Conservation (phyloP, 2,888 invertebrate genomes). For the Caenorhabditis auriculariae region DNA sequence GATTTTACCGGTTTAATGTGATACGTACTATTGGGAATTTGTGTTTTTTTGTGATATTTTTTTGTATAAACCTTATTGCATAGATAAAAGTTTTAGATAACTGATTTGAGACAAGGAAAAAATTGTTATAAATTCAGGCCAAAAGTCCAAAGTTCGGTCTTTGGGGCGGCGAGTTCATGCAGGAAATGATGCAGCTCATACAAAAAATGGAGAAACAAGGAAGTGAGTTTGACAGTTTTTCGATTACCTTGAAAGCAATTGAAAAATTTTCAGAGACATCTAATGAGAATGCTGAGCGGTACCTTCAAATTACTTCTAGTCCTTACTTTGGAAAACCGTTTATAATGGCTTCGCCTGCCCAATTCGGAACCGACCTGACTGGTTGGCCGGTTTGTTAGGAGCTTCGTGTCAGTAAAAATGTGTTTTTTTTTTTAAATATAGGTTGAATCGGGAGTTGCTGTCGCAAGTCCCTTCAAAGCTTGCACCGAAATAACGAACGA, state of each 20-base stretch:
- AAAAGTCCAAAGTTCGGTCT: slow-evolving; percentile 82
- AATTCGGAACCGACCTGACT: slow-evolving; percentile 64
- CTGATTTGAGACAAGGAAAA: neutral
- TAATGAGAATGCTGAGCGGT: slow-evolving; percentile 64
- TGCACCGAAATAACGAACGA: slow-evolving; percentile 71
- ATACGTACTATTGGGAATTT: too few species aligned
- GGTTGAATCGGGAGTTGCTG: slow-evolving; percentile 72
- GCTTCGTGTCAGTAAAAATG: neutral
- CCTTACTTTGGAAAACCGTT: slow-evolving; percentile 66
- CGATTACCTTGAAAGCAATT: neutral
- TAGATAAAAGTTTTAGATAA: too few species aligned
- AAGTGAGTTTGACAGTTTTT: slow-evolving; percentile 4
- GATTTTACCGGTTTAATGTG: too few species aligned
- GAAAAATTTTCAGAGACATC: neutral
- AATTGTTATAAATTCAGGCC: slow-evolving; percentile 71
- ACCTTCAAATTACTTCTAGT: slow-evolving; percentile 68
- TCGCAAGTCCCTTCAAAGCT: slow-evolving; percentile 75
- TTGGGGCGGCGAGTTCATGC: slow-evolving; percentile 91
- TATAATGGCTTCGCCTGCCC: slow-evolving; percentile 66
- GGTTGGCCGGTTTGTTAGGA: slow-evolving; percentile 18
- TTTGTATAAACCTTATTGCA: neutral
- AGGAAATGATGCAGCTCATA: slow-evolving; percentile 90
- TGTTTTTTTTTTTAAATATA: slow-evolving; percentile 47
- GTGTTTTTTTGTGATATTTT: slow-evolving; percentile 17
- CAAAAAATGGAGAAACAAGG: slow-evolving; percentile 67